A percentile compares a stretch with the other conserved stretches of the same genome.
These are phyloP conservation scores for Diachasma alloeum DNA, from an alignment of 1,140 invertebrate genomes.

Conservation along the genomic window DNA sequence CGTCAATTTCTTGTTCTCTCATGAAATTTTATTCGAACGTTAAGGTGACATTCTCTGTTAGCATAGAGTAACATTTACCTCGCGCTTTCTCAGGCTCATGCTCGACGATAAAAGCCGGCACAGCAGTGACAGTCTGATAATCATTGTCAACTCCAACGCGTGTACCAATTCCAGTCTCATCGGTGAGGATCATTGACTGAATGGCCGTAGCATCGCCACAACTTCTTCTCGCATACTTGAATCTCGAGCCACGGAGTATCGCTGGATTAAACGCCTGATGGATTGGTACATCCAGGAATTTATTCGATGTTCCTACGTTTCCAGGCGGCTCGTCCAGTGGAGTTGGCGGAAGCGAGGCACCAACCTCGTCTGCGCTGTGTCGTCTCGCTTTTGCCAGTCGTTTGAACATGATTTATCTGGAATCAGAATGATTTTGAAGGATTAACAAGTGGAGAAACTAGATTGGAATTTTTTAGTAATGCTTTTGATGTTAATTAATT, in stretches of 20 bases:
- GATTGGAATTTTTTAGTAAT: neutral
- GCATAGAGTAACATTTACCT: slow-evolving; percentile 38
- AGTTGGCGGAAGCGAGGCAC: slow-evolving; percentile 36
- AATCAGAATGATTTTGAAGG: slow-evolving; percentile 11
- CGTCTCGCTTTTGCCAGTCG: slow-evolving; percentile 59
- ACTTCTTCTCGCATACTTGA: slow-evolving; percentile 56
- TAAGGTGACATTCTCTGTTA: neutral
- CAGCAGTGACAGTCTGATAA: slow-evolving; percentile 67
- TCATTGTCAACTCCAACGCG: slow-evolving; percentile 45
- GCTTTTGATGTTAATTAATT: neutral
- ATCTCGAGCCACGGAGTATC: slow-evolving; percentile 48
- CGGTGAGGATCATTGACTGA: slow-evolving; percentile 48
- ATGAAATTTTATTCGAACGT: too few relatives aligned
- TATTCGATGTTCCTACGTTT: slow-evolving; percentile 32
- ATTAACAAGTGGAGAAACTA: neutral
- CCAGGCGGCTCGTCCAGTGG: slow-evolving; percentile 48
- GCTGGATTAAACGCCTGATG: slow-evolving; percentile 46
- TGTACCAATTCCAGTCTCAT: slow-evolving; percentile 42
- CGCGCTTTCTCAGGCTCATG: slow-evolving; percentile 61
- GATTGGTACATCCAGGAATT: slow-evolving; percentile 43
- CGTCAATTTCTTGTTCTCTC: too few relatives aligned
- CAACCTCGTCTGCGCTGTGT: slow-evolving; percentile 58
- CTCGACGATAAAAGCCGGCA: slow-evolving; percentile 67
- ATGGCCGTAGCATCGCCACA: slow-evolving; percentile 53
- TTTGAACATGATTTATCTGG: slow-evolving; percentile 56